A percentile compares a stretch with the other conserved stretches of the same genome.
These are phyloP conservation scores for Rallus crepitans DNA, from an alignment of 2,797 vertebrate genomes.

Conservation along the genomic window DNA sequence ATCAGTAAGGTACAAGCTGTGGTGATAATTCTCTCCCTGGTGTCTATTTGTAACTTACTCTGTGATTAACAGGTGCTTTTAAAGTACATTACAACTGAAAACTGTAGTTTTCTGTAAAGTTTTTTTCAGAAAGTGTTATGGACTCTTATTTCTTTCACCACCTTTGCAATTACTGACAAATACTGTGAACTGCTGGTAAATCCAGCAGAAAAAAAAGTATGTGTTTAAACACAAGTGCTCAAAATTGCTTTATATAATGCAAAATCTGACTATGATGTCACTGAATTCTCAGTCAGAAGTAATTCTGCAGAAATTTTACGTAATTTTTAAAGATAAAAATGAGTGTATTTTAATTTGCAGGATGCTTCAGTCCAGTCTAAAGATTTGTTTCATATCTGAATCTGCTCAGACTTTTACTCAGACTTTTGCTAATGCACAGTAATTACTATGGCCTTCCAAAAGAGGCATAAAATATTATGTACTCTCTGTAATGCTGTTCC, in stretches of 20 bases:
- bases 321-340: not conserved
- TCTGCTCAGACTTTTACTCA: not conserved
- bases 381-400: not conserved
- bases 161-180: not conserved
- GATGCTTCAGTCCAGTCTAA: not conserved
- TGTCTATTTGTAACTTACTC: not conserved
- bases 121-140: not conserved
- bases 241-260: not conserved
- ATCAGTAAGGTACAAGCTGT: not conserved
- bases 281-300: not conserved
- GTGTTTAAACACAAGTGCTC: not conserved
- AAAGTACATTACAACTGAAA: not conserved
- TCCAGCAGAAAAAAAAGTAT: not conserved
- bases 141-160: not conserved
- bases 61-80: constrained; percentile 27
- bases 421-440: not conserved
- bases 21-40: not conserved
- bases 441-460: not conserved
- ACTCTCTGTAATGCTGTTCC: not conserved
- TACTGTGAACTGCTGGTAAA: not conserved
- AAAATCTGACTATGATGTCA: not conserved
- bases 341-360: not conserved
- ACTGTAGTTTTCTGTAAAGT: not conserved
- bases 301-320: not conserved
- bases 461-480: not conserved